A percentile compares a stretch with the other conserved stretches of the same genome.
Conservation (phyloP, 2,113 vertebrate genomes). For the Oncorhynchus nerka region DNA sequence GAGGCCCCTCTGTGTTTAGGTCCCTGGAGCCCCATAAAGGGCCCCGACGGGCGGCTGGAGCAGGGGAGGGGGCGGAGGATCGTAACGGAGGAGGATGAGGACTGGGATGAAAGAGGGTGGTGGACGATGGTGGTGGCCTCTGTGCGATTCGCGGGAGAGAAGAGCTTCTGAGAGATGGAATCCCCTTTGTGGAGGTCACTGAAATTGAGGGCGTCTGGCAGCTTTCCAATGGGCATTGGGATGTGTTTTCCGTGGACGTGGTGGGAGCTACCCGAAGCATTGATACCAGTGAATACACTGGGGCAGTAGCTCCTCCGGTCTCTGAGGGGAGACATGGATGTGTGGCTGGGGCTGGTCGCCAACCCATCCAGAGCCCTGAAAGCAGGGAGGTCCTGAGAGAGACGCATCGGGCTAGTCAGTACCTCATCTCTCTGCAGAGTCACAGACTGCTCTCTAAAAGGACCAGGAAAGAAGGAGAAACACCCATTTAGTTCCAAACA, state of each 20-base stretch:
- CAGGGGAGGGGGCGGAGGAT: constrained; percentile 2
- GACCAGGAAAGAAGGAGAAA: background rate
- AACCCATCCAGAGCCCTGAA: constrained; percentile 73
- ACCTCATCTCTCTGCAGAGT: constrained; percentile 40
- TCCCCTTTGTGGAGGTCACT: constrained; percentile 67
- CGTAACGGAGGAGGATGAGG: background rate
- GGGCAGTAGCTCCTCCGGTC: constrained; percentile 77
- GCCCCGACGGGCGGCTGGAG: constrained; percentile 8
- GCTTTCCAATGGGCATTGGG: constrained; percentile 69
- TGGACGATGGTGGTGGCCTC: constrained; percentile 12
- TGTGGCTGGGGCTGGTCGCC: constrained; percentile 59
- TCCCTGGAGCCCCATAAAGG: constrained; percentile 30
- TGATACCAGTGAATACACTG: constrained; percentile 82
- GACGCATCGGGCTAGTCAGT: constrained; percentile 21
- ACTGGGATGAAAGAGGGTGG: constrained; percentile 22
- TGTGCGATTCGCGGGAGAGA: constrained; percentile 62
- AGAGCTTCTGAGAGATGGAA: constrained; percentile 70
- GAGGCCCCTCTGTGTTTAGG: constrained; percentile 20
- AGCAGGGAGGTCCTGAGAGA: constrained; percentile 70
- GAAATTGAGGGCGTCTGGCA: constrained; percentile 72
- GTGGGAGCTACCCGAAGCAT: constrained; percentile 83
- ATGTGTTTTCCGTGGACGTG: constrained; percentile 79
- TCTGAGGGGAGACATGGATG: constrained; percentile 65
- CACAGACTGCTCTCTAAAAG: constrained; percentile 21
- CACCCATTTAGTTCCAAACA: background rate